Evolutionary conservation across 37 sponge, comb jelly and placozoan species (phyloP), one percentile per base, ranked within the genome.

Genomic region (Aplysina aerophoba): DNA sequence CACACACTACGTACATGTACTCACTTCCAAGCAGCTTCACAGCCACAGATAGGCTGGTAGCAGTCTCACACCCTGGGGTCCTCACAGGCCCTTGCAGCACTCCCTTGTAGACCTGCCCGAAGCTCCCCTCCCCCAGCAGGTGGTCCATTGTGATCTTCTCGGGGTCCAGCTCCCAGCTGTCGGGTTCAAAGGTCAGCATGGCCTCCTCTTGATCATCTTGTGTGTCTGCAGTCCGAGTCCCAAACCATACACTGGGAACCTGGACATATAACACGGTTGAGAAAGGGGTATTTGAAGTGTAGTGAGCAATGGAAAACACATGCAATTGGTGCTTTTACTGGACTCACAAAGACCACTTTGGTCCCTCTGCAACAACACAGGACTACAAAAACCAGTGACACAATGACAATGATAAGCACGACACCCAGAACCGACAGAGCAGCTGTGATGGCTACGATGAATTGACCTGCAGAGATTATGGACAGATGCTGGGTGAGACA

Each of bases 41-140:
- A 17, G 78, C 78, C 33, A 75, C 78, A 16, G 78, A 36, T 16
- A 75, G 54, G 22, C 78, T 75, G 38, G 78, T 75, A 44, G 16
- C 25, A 0, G 78, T 41, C 40, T 75, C 54, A 44, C 37, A 75
- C 24, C 78, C 78, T 21, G 78, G 78, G 13, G 78, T 75, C 54
- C 54, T 50, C 24, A 75, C 40, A 24, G 78, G 78, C 21, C 78
- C 78, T 0, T 15, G 41, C 78, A 75, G 53, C 14, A 75, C 25
- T 4, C 78, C 78, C 24, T 41, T 75, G 78, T 75, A 75, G 38
- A 75, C 78, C 53, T 75, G 78, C 44, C 78, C 78, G 41, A 75
- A 75, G 53, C 78, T 41, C 3, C 78, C 78, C 78, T 75, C 78
- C 16, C 78, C 78, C 2, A 75, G 78, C 37, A 75, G 54, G 53